Conservation (phyloP, 2,888 invertebrate species). For the Lithodes maja region DNA sequence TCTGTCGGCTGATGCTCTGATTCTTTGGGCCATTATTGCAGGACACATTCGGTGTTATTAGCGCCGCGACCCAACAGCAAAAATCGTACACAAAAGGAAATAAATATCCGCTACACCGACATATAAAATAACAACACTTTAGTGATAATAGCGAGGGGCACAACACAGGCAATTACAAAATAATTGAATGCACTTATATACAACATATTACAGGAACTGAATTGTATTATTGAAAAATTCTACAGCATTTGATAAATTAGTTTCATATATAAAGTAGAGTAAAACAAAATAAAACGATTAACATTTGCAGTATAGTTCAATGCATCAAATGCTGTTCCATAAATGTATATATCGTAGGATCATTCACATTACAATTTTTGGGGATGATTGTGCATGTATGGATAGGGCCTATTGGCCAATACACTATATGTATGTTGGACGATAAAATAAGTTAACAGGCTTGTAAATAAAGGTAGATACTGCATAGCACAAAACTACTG, state of each 20-base stretch:
- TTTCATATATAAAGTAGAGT: conserved; percentile 38
- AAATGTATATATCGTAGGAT: conserved; percentile 40
- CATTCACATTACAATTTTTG: conserved; percentile 43
- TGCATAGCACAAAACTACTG: neutral
- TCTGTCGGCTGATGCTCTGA: neutral
- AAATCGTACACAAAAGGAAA: conserved; percentile 3
- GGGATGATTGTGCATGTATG: conserved; percentile 2
- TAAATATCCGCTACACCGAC: neutral
- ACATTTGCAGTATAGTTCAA: conserved; percentile 43
- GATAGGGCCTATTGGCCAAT: conserved; percentile 19
- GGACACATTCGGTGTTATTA: neutral
- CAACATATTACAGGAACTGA: conserved; percentile 47
- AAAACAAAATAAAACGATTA: conserved; percentile 36
- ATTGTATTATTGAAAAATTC: conserved; percentile 44
- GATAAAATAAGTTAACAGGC: neutral
- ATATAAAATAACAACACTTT: conserved; percentile 39
- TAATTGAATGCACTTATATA: conserved; percentile 50
- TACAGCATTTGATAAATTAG: conserved; percentile 47
- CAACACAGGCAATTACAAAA: conserved; percentile 48
- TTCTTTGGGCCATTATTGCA: neutral
- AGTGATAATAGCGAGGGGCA: conserved; percentile 38
- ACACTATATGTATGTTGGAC: neutral
- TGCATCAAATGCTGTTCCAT: conserved; percentile 38
- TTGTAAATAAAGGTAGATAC: neutral
- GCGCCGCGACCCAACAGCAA: conserved; percentile 22